Percentiles rank a stretch among this genome's conserved stretches.
phyloP scores from a whole-genome alignment of 2,113 vertebrate species.

The Pseudorectes ferrugineus region DNA sequence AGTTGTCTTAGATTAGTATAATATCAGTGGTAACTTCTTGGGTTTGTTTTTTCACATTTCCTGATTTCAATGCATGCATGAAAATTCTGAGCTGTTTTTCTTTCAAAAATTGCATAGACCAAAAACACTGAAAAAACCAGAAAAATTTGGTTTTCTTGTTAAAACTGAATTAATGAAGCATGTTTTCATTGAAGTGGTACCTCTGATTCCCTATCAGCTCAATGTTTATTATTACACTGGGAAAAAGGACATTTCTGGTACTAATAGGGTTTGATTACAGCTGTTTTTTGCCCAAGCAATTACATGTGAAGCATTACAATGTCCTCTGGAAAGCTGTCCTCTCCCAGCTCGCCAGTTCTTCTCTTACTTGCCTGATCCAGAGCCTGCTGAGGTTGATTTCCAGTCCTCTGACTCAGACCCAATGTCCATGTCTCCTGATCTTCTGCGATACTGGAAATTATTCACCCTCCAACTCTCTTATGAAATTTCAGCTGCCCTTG shows the following conservation, averaged over 20 bases:
- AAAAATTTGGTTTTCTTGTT: not conserved
- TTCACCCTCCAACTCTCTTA: not conserved
- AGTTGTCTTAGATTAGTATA: not conserved
- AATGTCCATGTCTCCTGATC: not conserved
- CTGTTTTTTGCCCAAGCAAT: not conserved
- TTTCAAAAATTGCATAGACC: not conserved
- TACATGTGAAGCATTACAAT: not conserved
- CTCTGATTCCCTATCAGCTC: not conserved
- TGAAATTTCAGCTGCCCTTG: slow-evolving; percentile 2
- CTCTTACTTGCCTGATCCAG: not conserved
- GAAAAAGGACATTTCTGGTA: not conserved
- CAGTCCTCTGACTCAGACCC: not conserved
- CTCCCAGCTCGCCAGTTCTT: not conserved
- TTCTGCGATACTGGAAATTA: not conserved
- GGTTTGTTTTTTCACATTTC: not conserved
- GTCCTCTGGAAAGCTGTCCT: not conserved
- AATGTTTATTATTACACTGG: not conserved
- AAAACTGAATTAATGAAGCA: not conserved
- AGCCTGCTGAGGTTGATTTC: not conserved
- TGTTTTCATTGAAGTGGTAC: not conserved
- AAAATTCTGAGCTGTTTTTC: not conserved
- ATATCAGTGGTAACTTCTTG: not conserved
- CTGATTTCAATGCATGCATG: not conserved
- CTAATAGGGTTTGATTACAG: not conserved
- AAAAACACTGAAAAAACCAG: not conserved